These are phyloP conservation scores for Caenorhabditis imperialis DNA, from an alignment of 2,888 invertebrate genomes.

Conservation along the genomic window DNA sequence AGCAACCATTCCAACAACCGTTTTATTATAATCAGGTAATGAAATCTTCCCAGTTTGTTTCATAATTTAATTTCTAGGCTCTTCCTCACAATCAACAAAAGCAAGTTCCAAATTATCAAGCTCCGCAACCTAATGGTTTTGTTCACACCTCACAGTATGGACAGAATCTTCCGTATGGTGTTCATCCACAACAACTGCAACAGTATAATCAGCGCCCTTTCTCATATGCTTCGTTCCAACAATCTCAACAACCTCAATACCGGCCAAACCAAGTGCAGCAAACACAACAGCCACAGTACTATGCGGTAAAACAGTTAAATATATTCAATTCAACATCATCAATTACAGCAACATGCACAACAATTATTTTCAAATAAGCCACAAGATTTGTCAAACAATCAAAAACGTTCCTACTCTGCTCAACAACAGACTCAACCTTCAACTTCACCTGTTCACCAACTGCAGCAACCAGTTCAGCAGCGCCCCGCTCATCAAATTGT, in stretches of 20 bases:
- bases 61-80: too few species aligned
- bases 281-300: slow-evolving; percentile 5
- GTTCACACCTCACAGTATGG: too few species aligned
- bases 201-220: slow-evolving; percentile 13
- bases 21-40: slow-evolving; percentile 32
- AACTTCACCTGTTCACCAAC: not conserved
- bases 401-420: too few species aligned
- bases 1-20: slow-evolving; percentile 21
- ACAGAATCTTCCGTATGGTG: slow-evolving; percentile 1
- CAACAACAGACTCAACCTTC: not conserved
- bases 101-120: slow-evolving; percentile 12
- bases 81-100: too few species aligned
- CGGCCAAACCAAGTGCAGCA: slow-evolving; percentile 1
- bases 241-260: slow-evolving; percentile 15
- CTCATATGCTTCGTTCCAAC: too few species aligned
- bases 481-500: slow-evolving; percentile 8
- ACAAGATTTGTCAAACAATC: too few species aligned
- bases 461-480: slow-evolving; percentile 8
- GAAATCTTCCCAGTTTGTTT: too few species aligned
- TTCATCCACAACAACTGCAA: slow-evolving; percentile 14
- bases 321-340: not conserved
- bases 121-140: slow-evolving; percentile 7
- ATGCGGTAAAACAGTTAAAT: too few species aligned
- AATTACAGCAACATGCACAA: not conserved
- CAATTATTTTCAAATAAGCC: too few species aligned